A percentile compares a stretch with the other conserved stretches of the same genome.
Evolutionary conservation across 2,113 vertebrate species (phyloP).

Genomic region (Chionodraco myersi): DNA sequence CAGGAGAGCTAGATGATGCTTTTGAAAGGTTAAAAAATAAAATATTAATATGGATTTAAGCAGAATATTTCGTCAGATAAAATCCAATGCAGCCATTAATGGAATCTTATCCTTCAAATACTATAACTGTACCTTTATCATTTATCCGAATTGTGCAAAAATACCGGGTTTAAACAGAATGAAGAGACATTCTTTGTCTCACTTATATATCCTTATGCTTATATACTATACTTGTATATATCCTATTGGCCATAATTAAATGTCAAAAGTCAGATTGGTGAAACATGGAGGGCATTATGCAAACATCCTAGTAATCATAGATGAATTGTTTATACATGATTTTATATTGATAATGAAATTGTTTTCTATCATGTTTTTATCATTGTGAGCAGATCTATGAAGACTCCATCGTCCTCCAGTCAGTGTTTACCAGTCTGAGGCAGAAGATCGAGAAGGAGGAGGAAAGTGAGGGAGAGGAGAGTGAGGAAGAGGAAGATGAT

Average conservation of each 20-base stretch:
- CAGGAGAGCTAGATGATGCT: too few relatives aligned
- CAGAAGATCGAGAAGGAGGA: conserved; percentile 95
- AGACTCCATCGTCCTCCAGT: conserved; percentile 94
- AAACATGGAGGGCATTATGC: not conserved
- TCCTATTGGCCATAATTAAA: not conserved
- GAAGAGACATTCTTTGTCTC: too few relatives aligned
- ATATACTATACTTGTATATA: too few relatives aligned
- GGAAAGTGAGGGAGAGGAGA: conserved; percentile 93
- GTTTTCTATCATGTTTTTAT: not conserved
- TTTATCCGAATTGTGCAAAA: too few relatives aligned
- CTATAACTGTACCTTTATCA: too few relatives aligned
- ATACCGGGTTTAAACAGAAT: too few relatives aligned
- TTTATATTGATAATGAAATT: not conserved
- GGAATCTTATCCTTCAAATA: too few relatives aligned
- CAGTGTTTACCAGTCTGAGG: conserved; percentile 92
- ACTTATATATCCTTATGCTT: too few relatives aligned
- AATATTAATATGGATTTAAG: too few relatives aligned
- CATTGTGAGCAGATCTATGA: conserved; percentile 88
- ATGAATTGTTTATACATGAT: not conserved
- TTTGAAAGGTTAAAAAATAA: too few relatives aligned
- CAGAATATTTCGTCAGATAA: too few relatives aligned
- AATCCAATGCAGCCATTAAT: not conserved
- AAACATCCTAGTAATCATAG: too few relatives aligned
- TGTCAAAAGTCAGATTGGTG: not conserved
- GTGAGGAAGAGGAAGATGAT: conserved; percentile 91